Evolutionary conservation across 2,797 vertebrate species (phyloP), one percentile per base, ranked within the genome.

Genomic region (Lophius americanus): DNA sequence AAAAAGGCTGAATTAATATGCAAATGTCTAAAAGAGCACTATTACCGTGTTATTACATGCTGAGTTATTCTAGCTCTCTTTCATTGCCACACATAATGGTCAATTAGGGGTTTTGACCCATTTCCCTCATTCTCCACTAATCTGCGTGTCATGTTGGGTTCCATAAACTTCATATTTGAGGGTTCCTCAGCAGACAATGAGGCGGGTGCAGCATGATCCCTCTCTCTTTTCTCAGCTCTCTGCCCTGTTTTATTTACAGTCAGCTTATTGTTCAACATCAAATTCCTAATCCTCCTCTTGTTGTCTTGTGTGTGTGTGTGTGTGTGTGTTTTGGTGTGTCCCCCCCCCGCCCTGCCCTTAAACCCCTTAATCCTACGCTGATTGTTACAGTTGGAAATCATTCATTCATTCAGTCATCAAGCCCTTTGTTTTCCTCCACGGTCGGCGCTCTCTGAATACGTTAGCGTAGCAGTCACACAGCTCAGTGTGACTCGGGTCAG

Each of bases 241-340:
- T 69, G 80, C 70, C 72, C 76, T 71, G 65, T 23, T 23, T 23
- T 86, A 81, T 85, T 86, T 90, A 81, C 83, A 68, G 66, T 83
- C 74, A 68, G 36, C n/a, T 84, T 82, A 80, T 78, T 87, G 82
- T 71, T 60, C 64, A 13, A 54, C 52, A 50, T 59, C 52, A 70
- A 80, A 71, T 58, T 75, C 68, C 51, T 83, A 90, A 91, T 90
- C 84, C 81, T 55, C 56, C 35, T 69, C 74, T 82, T 80, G 62
- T 80, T 78, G 75, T 79, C 58, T 71, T 46, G 52, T 44, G 64
- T 65, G 8, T 51, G 2, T 7, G 23, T 50, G 49, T 52, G 51
- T 67, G 9, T 73, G 73, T 78, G 68, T 73, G 65, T 85, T 79
- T 77, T 73, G 52, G 63, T 60, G 79, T 55, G 7, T 0, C 12